Conservation (phyloP, 2,113 vertebrate species). For the Triplophysa tibetana region DNA sequence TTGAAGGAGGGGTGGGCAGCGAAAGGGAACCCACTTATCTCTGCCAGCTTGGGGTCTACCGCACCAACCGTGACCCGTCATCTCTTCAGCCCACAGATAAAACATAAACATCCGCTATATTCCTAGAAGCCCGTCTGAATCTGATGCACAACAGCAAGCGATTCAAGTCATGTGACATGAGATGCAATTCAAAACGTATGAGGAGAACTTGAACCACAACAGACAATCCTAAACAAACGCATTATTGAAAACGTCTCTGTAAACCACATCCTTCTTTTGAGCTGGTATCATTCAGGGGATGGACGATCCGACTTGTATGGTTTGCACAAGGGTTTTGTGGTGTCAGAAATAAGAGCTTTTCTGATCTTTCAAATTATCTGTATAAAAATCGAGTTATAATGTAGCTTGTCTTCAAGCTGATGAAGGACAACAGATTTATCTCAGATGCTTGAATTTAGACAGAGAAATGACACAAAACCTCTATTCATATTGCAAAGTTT, state of each 20-base stretch:
- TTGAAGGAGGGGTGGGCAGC: background rate
- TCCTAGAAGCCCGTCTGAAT: background rate
- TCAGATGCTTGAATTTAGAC: constrained; percentile 4
- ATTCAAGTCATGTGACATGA: constrained; percentile 16
- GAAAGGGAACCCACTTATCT: constrained; percentile 25
- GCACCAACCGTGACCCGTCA: constrained; percentile 22
- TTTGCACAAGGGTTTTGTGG: constrained; percentile 52
- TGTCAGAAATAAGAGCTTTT: constrained; percentile 1
- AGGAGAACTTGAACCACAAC: constrained; percentile 78
- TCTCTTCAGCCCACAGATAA: constrained; percentile 19
- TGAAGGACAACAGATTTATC: background rate
- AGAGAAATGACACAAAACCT: background rate
- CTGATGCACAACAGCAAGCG: constrained; percentile 5
- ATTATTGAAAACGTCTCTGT: constrained; percentile 79
- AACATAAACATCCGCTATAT: constrained; percentile 14
- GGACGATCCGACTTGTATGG: constrained; percentile 66
- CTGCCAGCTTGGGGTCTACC: background rate
- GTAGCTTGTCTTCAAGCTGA: background rate
- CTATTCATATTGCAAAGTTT: constrained; percentile 2
- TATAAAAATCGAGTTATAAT: background rate
- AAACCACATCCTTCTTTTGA: constrained; percentile 81
- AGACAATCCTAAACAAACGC: constrained; percentile 74
- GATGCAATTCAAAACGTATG: constrained; percentile 71
- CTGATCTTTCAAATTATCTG: constrained; percentile 19
- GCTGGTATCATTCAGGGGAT: constrained; percentile 77